Base-by-base conservation (phyloP, 2,113 vertebrate species). In the Zosterops borbonicus region DNA sequence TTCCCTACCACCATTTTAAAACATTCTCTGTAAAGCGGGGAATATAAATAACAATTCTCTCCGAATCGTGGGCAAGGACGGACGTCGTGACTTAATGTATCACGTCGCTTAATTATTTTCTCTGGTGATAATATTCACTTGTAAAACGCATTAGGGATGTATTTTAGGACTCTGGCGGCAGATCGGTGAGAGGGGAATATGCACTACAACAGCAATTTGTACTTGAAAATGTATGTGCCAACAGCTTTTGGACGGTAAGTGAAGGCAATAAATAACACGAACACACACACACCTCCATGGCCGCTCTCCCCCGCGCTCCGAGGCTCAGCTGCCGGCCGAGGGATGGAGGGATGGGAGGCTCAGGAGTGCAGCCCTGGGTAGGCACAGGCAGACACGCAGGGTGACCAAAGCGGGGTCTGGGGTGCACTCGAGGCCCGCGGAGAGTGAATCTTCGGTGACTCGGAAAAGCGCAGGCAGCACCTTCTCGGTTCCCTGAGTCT, bases 221-320 rank as follows among this genome's bases (percentile, higher is more conserved):
- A 78, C 95, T 95, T 78, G 90, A 90, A 96, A 97, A 97, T 92
- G 80, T 78, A 95, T 86, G 92, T 96, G 95, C 90, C 96, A 94
- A 91, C 95, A 95, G 95, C 90, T 96, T 95, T 96, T 89, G 90
- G 92, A 93, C 37, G 79, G 58, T 77, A 96, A 97, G 94, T 95
- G 89, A 92, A 84, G 87, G 92, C 15, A 91, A 97, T 97, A 97
- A 97, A 96, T 96, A 95, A 96, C 62, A 37, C 1, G 83, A 76
- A 87, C 82, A 87, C 91, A 68, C 82, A 62, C 82, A 89, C 93
- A 39, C 95, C 78, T 73, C 60, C 65, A 6, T 29, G 35, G 52
- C 35, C 44, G 41, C 60, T 94, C 69, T 71, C 69, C 85, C 14
- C 14, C 50, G 29, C 28, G 6, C 63, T 84, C 44, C 33, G 55